Evolutionary conservation across 92 coral and sea anemone species (phyloP), one percentile per base, ranked within the genome.

Genomic region (Chrysogorgia sp.): DNA sequence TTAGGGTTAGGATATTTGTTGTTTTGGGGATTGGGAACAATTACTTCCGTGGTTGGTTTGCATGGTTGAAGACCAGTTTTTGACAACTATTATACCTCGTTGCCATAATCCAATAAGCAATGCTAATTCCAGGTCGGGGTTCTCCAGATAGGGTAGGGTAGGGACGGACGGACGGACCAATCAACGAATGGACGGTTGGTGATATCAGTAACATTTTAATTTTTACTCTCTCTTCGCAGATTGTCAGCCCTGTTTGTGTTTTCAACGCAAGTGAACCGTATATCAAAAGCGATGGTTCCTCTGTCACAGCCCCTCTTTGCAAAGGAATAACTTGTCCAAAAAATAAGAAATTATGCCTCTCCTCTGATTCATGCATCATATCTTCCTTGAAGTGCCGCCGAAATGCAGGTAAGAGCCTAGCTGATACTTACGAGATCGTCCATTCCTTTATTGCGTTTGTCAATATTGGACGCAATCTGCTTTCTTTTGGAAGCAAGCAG

Each of bases 181-280:
- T n/a, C n/a, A n/a, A 4, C 12, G 43, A 4, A 4, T 12, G 43
- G 43, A 37, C 43, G 12, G 43, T 4, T 12, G 6, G 12, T 37
- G 12, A 4, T 4, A 37, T 4, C 43, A 37, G 34, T 9, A 8
- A 10, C 34, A 59, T 24, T 22, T 5, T 63, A 10, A 7, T 34
- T 63, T 63, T 34, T n/a, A n/a, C n/a, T n/a, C n/a, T 63, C 69
- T 52, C 6, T 5, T 52, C 20, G 26, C 34, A 69, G 76, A 32
- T 69, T 22, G 60, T 69, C 5, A 59, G 60, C 5, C 58, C 76
- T 25, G 21, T 69, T 1, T 69, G 76, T n/a, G 22, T 69, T 10
- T 69, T 45, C 60, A 69, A 69, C 21, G 20, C 20, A 10, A 69
- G 76, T 30, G 76, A 69, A 22, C 25, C 76, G 20, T 69, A 69